Percentiles rank a stretch among this genome's conserved stretches.
Conservation (phyloP, 2,888 invertebrate genomes). For the Hyppa rectilinea region DNA sequence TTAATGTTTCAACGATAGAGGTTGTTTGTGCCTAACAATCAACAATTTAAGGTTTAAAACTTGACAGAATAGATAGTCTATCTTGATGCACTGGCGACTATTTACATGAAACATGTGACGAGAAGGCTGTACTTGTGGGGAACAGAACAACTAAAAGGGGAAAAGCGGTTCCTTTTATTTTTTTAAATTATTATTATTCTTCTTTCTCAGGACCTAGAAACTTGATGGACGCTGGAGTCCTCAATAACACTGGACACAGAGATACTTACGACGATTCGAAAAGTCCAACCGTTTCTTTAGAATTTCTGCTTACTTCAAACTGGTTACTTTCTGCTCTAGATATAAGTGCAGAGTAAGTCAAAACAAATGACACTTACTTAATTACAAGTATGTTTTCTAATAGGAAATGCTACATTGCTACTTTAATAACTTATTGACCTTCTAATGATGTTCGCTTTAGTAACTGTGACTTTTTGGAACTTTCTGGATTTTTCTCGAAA, state of each 20-base stretch:
- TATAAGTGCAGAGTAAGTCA: constrained; percentile 20
- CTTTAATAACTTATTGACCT: no score
- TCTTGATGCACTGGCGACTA: no score
- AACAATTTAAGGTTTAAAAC: no score
- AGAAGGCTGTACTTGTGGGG: not conserved
- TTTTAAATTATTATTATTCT: no score
- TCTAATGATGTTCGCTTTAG: no score
- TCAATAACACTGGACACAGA: not conserved
- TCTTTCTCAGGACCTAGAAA: constrained; percentile 20
- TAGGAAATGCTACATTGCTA: not conserved
- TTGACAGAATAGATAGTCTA: no score
- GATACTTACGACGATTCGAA: constrained; percentile 12
- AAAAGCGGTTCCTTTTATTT: no score
- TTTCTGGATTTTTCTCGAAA: no score
- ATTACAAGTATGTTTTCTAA: no score
- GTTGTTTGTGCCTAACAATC: no score
- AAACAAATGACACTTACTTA: not conserved
- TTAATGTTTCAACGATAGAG: not conserved
- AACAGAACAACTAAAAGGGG: not conserved
- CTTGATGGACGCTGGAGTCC: not conserved
- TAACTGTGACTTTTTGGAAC: no score
- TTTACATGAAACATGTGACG: not conserved
- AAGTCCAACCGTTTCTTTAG: constrained; percentile 5
- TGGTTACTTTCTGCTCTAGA: constrained; percentile 23
- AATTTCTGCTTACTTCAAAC: constrained; percentile 5